These are phyloP conservation scores for Rotaria macrura DNA, from an alignment of 2,888 invertebrate species.

Conservation along the genomic window DNA sequence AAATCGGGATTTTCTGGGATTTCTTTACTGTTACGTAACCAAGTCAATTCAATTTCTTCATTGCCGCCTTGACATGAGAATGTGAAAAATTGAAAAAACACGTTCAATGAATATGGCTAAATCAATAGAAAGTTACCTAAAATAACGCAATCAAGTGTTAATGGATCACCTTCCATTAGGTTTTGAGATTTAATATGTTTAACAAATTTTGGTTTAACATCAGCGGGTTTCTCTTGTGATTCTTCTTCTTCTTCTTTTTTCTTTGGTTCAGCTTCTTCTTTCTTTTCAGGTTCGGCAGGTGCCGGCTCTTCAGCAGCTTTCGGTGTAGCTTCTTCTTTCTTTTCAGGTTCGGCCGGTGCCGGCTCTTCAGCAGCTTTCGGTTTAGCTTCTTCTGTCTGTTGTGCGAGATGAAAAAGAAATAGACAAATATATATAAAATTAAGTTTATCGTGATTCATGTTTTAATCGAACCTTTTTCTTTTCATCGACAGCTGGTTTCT, in stretches of 20 bases:
- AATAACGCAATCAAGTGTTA: conserved; percentile 69
- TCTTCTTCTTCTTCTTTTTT: conserved; percentile 4
- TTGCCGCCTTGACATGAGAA: background rate
- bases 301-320: conserved; percentile 45
- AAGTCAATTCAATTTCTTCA: conserved; percentile 53
- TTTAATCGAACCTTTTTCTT: too few species aligned
- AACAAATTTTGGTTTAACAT: conserved; percentile 31
- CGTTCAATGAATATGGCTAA: too few species aligned
- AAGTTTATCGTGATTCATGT: too few species aligned
- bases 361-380: too few species aligned
- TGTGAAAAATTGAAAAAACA: background rate
- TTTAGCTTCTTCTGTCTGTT: too few species aligned
- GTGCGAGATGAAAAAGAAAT: too few species aligned
- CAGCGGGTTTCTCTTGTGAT: background rate
- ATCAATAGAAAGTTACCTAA: conserved; percentile 54
- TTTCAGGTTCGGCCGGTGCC: too few species aligned
- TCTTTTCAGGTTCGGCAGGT: conserved; percentile 38
- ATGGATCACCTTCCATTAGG: conserved; percentile 73
- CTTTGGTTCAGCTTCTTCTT: conserved; percentile 36
- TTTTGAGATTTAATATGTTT: conserved; percentile 65
- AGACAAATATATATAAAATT: too few species aligned
- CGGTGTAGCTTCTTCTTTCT: background rate
- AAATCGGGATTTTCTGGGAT: conserved; percentile 91
- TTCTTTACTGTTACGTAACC: conserved; percentile 92
- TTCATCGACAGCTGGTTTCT: background rate